A percentile compares a stretch with the other conserved stretches of the same genome.
Conservation (phyloP, 1,140 invertebrate species). For the Lerema accius region DNA sequence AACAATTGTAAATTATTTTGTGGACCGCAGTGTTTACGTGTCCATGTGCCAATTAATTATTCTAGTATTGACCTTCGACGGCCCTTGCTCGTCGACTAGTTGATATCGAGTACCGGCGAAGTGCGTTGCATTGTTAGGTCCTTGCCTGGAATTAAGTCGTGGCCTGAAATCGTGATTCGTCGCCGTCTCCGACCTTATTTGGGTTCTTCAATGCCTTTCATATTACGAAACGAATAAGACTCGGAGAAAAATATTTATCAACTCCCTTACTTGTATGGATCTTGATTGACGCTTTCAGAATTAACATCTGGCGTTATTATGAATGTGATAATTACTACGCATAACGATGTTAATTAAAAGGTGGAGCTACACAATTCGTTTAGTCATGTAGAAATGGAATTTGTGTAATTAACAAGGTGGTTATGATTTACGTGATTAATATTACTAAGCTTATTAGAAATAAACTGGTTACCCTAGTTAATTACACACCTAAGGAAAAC, state of each 20-base stretch:
- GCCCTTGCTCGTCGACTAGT: constrained; percentile 27
- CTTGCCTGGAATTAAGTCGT: constrained; percentile 34
- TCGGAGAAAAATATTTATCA: constrained; percentile 12
- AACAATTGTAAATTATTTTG: constrained; percentile 65
- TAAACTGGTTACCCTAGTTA: not conserved
- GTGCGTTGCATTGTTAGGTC: constrained; percentile 32
- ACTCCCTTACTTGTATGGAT: not conserved
- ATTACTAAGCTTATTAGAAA: too few relatives aligned
- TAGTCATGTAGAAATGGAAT: not conserved
- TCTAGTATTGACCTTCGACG: constrained; percentile 50
- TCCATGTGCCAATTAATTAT: constrained; percentile 62
- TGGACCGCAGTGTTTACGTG: constrained; percentile 58
- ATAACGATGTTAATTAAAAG: not conserved
- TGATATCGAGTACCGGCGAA: not conserved
- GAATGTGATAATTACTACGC: not conserved
- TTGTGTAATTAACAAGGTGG: too few relatives aligned
- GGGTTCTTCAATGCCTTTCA: constrained; percentile 34
- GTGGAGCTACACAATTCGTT: not conserved
- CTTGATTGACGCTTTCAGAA: constrained; percentile 10
- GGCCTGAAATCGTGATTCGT: constrained; percentile 18
- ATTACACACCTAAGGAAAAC: not conserved
- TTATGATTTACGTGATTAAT: too few relatives aligned
- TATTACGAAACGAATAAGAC: constrained; percentile 35
- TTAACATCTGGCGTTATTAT: not conserved
- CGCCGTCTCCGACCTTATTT: constrained; percentile 19